Evolutionary conservation across 2,888 invertebrate genomes (phyloP).

Genomic region (Ichneumon xanthorius): DNA sequence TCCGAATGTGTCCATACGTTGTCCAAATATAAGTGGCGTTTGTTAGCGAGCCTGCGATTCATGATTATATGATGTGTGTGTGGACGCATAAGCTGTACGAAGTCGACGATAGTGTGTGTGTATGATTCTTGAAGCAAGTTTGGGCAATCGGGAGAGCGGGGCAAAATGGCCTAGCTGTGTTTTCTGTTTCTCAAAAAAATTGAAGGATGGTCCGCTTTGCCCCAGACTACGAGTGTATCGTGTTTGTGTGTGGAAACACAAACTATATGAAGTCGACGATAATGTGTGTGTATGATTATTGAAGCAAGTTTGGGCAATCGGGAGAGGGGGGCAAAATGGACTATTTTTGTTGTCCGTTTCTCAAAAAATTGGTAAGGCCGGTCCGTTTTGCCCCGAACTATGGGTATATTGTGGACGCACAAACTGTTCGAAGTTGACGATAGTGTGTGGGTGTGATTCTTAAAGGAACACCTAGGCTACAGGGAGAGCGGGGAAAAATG

Average conservation of each 20-base stretch:
- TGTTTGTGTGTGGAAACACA: no score
- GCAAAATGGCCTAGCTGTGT: no score
- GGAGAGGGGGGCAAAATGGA: no score
- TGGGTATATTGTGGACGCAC: neutral
- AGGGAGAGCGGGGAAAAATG: neutral
- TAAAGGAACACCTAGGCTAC: neutral
- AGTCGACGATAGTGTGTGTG: neutral
- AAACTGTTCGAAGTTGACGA: neutral
- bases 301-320: no score
- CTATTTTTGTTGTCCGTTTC: no score
- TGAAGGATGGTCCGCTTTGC: no score
- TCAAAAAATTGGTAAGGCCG: no score
- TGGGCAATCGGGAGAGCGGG: no score
- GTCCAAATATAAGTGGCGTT: constrained; percentile 39
- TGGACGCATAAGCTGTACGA: neutral
- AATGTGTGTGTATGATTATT: neutral
- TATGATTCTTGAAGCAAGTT: constrained; percentile 8
- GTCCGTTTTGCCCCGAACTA: no score
- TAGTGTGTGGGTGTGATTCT: neutral
- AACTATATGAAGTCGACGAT: neutral
- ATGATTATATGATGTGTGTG: neutral
- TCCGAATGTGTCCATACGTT: constrained; percentile 11
- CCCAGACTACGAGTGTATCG: no score
- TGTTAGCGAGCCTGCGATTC: constrained; percentile 19
- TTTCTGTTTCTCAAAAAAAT: no score